These are phyloP conservation scores for Bombus impatiens DNA, from an alignment of 1,140 invertebrate species.

Conservation along the genomic window DNA sequence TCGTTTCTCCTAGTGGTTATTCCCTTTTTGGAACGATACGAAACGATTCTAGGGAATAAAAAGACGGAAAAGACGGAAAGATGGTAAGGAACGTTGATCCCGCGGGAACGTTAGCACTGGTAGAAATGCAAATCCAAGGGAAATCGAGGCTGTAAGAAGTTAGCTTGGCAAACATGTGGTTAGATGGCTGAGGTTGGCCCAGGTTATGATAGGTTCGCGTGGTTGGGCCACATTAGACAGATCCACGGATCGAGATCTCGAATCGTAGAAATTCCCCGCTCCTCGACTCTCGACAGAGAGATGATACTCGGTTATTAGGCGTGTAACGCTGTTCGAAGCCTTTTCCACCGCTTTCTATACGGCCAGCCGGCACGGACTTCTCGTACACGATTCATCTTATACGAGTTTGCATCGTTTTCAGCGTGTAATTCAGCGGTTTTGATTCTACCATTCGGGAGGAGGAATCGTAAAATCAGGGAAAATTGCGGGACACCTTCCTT, in stretches of 20 bases:
- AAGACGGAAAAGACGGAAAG: background rate
- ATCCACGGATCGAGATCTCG: slow-evolving; percentile 69
- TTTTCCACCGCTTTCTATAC: slow-evolving; percentile 33
- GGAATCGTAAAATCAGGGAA: background rate
- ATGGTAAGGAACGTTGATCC: slow-evolving; percentile 42
- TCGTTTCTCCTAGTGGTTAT: background rate
- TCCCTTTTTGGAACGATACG: slow-evolving; percentile 5
- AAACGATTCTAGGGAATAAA: background rate
- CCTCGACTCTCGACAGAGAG: slow-evolving; percentile 8
- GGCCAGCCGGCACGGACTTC: background rate
- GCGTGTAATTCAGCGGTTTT: slow-evolving; percentile 49
- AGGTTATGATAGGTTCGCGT: slow-evolving; percentile 81
- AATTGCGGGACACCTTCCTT: slow-evolving; percentile 46
- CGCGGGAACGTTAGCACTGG: slow-evolving; percentile 64
- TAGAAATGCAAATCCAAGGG: slow-evolving; percentile 74
- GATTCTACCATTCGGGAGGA: slow-evolving; percentile 37
- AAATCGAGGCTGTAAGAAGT: slow-evolving; percentile 64
- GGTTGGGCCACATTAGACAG: slow-evolving; percentile 79
- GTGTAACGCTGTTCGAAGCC: slow-evolving; percentile 49
- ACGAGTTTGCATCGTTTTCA: slow-evolving; percentile 20
- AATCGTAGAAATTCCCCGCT: slow-evolving; percentile 66
- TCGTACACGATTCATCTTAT: background rate
- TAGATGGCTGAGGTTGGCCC: slow-evolving; percentile 72
- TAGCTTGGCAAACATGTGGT: slow-evolving; percentile 74
- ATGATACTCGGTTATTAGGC: slow-evolving; percentile 70